These are phyloP conservation scores for Alethe castanea DNA, from an alignment of 2,113 vertebrate genomes.

Conservation along the genomic window DNA sequence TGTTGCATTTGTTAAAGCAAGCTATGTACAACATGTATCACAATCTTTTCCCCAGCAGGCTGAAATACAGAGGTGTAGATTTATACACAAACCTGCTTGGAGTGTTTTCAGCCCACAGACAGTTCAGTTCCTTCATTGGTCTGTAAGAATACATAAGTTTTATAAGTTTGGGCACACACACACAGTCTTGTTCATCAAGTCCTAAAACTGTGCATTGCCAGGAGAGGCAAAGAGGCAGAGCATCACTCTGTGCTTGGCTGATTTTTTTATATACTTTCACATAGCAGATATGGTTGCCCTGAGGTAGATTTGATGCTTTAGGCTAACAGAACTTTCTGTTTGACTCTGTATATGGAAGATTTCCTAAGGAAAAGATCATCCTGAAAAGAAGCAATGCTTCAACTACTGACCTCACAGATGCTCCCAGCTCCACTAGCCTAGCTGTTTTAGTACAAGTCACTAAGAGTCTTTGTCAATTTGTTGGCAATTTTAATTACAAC, in stretches of 20 bases:
- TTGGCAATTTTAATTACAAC: slow-evolving; percentile 60
- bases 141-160: neutral
- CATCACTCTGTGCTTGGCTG: neutral
- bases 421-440: neutral
- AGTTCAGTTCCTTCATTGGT: neutral
- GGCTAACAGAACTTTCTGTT: neutral
- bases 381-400: neutral
- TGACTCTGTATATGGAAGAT: neutral
- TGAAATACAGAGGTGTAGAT: neutral
- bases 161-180: neutral
- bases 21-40: fast-evolving
- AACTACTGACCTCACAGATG: neutral
- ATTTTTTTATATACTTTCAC: neutral
- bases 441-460: neutral
- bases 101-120: neutral
- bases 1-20: fast-evolving
- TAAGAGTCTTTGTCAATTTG: slow-evolving; percentile 29
- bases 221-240: neutral
- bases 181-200: neutral
- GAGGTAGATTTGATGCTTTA: neutral
- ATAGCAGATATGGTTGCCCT: neutral
- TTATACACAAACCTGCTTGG: fast-evolving
- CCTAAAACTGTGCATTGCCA: neutral
- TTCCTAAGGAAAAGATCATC: neutral
- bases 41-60: fast-evolving